Percentiles rank a stretch among this genome's conserved stretches.
Evolutionary conservation across 2,797 vertebrate genomes (phyloP).

Genomic region (Sciurus vulgaris): DNA sequence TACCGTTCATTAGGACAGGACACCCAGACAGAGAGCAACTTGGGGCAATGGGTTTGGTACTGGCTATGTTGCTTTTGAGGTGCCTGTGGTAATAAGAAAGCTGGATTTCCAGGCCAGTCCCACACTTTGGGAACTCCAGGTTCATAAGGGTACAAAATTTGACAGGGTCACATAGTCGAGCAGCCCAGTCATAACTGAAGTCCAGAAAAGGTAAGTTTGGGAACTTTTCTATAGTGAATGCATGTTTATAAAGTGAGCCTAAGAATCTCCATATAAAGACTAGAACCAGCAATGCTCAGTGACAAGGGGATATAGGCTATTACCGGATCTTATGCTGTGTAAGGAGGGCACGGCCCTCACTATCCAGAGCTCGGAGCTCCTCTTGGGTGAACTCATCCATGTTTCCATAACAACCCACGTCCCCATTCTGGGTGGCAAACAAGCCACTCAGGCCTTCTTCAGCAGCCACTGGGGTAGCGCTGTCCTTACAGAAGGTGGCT

Average conservation of each 20-base stretch:
- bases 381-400: conserved; percentile 89
- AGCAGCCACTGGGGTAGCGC: conserved; percentile 90
- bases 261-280: conserved; percentile 25
- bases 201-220: conserved; percentile 40
- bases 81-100: conserved; percentile 14
- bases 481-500: conserved; percentile 93
- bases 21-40: conserved; percentile 15
- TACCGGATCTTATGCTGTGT: conserved; percentile 93
- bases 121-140: conserved; percentile 1
- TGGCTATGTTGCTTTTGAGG: conserved; percentile 51
- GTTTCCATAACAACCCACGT: conserved; percentile 91
- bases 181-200: conserved; percentile 17
- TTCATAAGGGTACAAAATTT: conserved; percentile 7
- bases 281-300: conserved; percentile 27
- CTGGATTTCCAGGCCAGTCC: background rate
- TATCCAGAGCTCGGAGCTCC: conserved; percentile 93
- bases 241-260: background rate
- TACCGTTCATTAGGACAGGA: conserved; percentile 3
- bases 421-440: conserved; percentile 88
- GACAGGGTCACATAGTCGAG: background rate
- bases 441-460: conserved; percentile 94
- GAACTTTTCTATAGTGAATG: conserved; percentile 3
- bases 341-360: conserved; percentile 93
- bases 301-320: conserved; percentile 36
- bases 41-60: background rate